Conservation (phyloP, 2,888 invertebrate species). For the Mactromeris polynyma region DNA sequence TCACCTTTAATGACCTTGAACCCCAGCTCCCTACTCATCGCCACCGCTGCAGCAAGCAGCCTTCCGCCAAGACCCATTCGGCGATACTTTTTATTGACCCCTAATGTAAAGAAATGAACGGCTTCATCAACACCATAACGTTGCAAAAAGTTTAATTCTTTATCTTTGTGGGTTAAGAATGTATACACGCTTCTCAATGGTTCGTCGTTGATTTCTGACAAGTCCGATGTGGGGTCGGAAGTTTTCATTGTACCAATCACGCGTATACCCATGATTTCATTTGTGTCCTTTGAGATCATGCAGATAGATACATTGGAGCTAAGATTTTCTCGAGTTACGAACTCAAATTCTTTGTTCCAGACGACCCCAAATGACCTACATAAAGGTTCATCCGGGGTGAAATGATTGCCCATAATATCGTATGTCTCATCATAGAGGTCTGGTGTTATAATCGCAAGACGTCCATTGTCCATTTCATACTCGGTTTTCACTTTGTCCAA, state of each 20-base stretch:
- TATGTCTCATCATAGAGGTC: conserved; percentile 55
- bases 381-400: conserved; percentile 62
- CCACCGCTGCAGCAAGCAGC: conserved; percentile 54
- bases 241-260: conserved; percentile 47
- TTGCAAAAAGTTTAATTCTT: conserved; percentile 49
- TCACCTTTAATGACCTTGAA: conserved; percentile 61
- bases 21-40: conserved; percentile 53
- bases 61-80: conserved; percentile 54
- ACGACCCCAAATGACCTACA: conserved; percentile 52
- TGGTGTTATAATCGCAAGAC: conserved; percentile 51
- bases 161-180: conserved; percentile 54
- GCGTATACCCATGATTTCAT: conserved; percentile 59
- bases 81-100: conserved; percentile 62
- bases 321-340: conserved; percentile 20
- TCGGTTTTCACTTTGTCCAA: conserved; percentile 51
- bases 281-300: conserved; percentile 51
- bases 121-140: conserved; percentile 51
- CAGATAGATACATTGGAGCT: conserved; percentile 52
- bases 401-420: conserved; percentile 60
- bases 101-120: conserved; percentile 60
- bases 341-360: conserved; percentile 56
- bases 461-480: conserved; percentile 45
- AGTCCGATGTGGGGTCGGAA: conserved; percentile 10
- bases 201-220: conserved; percentile 31
- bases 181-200: conserved; percentile 35